A percentile compares a stretch with the other conserved stretches of the same genome.
Conservation (phyloP, 2,888 invertebrate species). For the Phengaris alcon region DNA sequence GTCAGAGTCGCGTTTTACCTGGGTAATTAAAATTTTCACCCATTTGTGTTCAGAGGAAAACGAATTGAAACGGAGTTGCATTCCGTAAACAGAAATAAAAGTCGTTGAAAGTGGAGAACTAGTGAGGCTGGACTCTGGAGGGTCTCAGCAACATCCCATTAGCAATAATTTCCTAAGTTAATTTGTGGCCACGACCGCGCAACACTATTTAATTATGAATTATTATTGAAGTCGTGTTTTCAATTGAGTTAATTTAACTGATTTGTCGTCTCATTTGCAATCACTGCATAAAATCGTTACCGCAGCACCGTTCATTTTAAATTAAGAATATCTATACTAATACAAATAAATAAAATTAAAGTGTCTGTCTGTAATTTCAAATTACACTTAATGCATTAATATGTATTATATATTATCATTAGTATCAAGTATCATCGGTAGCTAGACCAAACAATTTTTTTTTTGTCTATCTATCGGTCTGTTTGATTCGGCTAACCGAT, state of each 20-base stretch:
- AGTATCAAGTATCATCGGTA: too few species aligned
- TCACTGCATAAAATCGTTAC: not conserved
- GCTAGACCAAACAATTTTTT: too few species aligned
- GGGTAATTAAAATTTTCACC: conserved; percentile 33
- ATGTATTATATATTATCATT: too few species aligned
- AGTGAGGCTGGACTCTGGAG: conserved; percentile 46
- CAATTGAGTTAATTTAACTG: not conserved
- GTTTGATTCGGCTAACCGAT: too few species aligned
- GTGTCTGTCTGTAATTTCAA: too few species aligned
- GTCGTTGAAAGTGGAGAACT: conserved; percentile 46
- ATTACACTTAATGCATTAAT: too few species aligned
- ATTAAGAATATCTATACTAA: too few species aligned
- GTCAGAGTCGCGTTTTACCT: conserved; percentile 23
- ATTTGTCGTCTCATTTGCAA: not conserved
- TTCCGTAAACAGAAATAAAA: conserved; percentile 46
- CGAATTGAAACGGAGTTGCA: conserved; percentile 43
- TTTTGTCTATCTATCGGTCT: too few species aligned
- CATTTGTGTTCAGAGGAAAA: conserved; percentile 42
- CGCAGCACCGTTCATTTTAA: not conserved
- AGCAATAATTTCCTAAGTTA: conserved; percentile 70
- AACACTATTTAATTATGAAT: conserved; percentile 46
- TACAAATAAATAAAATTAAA: too few species aligned
- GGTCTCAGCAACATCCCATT: conserved; percentile 54
- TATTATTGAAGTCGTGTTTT: conserved; percentile 32
- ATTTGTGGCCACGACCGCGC: conserved; percentile 49